These are phyloP conservation scores for Petrolisthes cinctipes DNA, from an alignment of 2,888 invertebrate genomes.

Conservation along the genomic window DNA sequence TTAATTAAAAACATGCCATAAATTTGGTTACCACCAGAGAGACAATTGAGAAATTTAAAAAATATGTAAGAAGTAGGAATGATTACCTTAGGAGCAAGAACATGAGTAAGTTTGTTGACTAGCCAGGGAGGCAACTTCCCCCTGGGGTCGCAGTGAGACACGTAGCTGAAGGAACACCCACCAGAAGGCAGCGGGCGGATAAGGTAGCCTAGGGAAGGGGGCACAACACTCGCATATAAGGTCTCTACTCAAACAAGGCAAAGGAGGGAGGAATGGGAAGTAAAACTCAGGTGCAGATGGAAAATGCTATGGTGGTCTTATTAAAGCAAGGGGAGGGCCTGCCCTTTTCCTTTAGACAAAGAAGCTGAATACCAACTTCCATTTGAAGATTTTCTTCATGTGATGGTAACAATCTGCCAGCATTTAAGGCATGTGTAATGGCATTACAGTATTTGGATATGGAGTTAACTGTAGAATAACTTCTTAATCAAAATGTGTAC, in stretches of 20 bases:
- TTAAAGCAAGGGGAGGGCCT: too few relatives aligned
- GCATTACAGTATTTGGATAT: too few relatives aligned
- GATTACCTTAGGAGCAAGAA: slow-evolving; percentile 84
- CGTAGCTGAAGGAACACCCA: slow-evolving; percentile 86
- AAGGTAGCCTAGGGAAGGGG: slow-evolving; percentile 75
- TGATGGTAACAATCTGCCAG: too few relatives aligned
- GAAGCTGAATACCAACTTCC: too few relatives aligned
- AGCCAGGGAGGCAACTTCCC: slow-evolving; percentile 90
- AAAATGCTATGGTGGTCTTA: too few relatives aligned
- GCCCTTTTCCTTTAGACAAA: too few relatives aligned
- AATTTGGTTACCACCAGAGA: not conserved
- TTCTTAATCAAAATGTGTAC: too few relatives aligned
- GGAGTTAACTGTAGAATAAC: too few relatives aligned
- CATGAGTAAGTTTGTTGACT: slow-evolving; percentile 88
- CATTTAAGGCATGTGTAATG: too few relatives aligned
- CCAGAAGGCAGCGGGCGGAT: slow-evolving; percentile 75
- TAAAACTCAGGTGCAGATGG: too few relatives aligned
- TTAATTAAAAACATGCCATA: slow-evolving; percentile 57
- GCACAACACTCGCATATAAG: slow-evolving; percentile 1
- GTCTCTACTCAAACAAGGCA: not conserved
- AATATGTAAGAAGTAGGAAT: not conserved
- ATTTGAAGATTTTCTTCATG: too few relatives aligned
- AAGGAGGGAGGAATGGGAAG: not conserved
- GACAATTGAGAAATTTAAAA: not conserved
- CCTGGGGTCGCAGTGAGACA: slow-evolving; percentile 90